phyloP scores from a whole-genome alignment of 2,113 vertebrate genomes.

The Benitochromis conjunctus region DNA sequence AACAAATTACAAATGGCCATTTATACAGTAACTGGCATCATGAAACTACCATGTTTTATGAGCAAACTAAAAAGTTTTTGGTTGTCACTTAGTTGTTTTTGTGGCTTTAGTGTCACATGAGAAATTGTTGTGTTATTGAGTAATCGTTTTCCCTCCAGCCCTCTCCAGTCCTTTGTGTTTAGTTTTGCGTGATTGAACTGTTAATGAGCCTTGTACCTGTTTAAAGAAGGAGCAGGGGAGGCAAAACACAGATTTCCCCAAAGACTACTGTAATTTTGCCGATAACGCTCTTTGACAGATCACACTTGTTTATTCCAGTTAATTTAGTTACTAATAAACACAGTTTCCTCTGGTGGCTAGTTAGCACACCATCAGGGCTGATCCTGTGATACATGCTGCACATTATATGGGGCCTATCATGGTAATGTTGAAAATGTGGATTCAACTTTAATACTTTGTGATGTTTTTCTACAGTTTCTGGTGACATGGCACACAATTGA shows the following conservation, averaged over 20 bases:
- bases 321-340: conserved; percentile 24
- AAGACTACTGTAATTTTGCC: background rate
- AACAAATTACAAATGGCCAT: background rate
- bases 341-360: conserved; percentile 10
- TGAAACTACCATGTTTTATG: background rate
- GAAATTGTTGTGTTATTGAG: conserved; percentile 1
- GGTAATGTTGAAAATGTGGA: background rate
- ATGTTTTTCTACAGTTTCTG: conserved; percentile 78
- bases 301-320: conserved; percentile 29
- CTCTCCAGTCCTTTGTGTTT: conserved; percentile 4
- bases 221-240: background rate
- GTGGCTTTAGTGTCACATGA: background rate
- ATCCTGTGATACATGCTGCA: background rate
- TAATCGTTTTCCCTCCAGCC: background rate
- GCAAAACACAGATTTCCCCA: background rate
- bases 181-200: conserved; percentile 15
- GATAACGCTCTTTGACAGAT: conserved; percentile 24
- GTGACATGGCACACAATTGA: conserved; percentile 98
- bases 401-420: background rate
- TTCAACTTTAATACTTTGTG: background rate
- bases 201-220: conserved; percentile 33
- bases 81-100: background rate
- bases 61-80: background rate
- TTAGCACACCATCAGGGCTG: background rate
- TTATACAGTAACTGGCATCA: background rate